A percentile compares a stretch with the other conserved stretches of the same genome.
These are phyloP conservation scores for Dolichopus griseipennis DNA, from an alignment of 2,888 invertebrate genomes.

Conservation along the genomic window DNA sequence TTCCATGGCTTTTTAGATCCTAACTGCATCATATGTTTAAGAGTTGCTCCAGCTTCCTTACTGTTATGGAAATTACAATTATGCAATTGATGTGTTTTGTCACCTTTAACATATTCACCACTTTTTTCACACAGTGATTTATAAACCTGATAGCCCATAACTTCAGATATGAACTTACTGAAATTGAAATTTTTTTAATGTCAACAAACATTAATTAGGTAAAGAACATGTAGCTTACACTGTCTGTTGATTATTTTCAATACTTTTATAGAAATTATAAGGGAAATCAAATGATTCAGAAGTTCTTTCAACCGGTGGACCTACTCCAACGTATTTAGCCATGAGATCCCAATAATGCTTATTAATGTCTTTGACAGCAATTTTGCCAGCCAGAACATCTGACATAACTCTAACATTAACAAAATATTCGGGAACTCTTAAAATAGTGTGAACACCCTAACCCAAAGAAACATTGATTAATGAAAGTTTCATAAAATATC, in stretches of 20 bases:
- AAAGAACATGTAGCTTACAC: constrained; percentile 23
- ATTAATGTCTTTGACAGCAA: constrained; percentile 49
- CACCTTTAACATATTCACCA: constrained; percentile 51
- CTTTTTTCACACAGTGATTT: constrained; percentile 55
- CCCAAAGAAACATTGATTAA: no score
- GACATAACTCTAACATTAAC: constrained; percentile 61
- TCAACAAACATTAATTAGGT: no score
- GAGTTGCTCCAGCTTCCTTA: constrained; percentile 50
- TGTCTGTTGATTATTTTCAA: constrained; percentile 29
- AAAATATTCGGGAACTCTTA: constrained; percentile 59
- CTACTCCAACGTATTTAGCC: constrained; percentile 52
- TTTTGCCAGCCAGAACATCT: constrained; percentile 48
- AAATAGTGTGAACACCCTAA: constrained; percentile 57
- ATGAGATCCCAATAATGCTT: constrained; percentile 55
- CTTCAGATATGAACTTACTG: constrained; percentile 63
- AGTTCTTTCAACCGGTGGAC: constrained; percentile 51
- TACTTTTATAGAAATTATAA: constrained; percentile 53
- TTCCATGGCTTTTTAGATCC: constrained; percentile 52
- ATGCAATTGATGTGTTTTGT: constrained; percentile 51
- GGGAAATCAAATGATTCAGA: constrained; percentile 61
- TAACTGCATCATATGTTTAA: constrained; percentile 45
- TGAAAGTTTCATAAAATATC: neutral
- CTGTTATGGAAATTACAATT: constrained; percentile 60
- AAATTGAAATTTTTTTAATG: constrained; percentile 24
- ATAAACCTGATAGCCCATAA: constrained; percentile 58